Evolutionary conservation across 2,113 vertebrate genomes (phyloP), one percentile per base, ranked within the genome.

Genomic region (Prochilodus magdalenae): DNA sequence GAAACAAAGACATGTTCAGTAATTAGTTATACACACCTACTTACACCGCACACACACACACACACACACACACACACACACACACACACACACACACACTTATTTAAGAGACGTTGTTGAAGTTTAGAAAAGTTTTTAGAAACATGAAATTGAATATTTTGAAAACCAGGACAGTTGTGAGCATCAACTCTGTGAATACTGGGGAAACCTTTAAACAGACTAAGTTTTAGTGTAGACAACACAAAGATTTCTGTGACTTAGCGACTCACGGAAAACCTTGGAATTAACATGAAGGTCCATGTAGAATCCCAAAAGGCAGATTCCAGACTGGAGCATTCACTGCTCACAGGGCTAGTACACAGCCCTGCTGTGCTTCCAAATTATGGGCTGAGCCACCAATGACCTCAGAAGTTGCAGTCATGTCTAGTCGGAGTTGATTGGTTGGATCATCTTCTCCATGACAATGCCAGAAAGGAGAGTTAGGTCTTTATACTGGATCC

Each of bases 401-500:
- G 36, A 62, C 57, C 44, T 69, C 30, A 47, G 27, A 18, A 55
- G 11, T 60, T n/a, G 66, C 12, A 4, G 40, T 63, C n/a, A 18
- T 79, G 84, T 20, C 91, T 89, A 93, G 27, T 92, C 88, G 6
- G 73, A 57, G 63, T 89, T 26, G 27, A 89, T 20, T 0, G 82
- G 84, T 74, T 83, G 89, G 29, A 92, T 77, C 76, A 90, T 77
- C 10, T 90, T 89, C 84, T 88, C 88, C 0, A 24, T 12, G 60
- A 93, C 86, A 3, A 22, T 63, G 66, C 92, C 92, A 20, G 86
- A 91, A 60, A 88, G 84, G 5, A 87, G 85, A 33, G 88, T 66
- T 8, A 90, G 66, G 81, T 92, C 89, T 55, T 53, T 59, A 77
- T 94, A 89, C 84, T 83, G 82, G 57, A 89, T 90, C 92, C 93